Conservation (phyloP, 2,888 invertebrate genomes). For the Metacarcinus magister region DNA sequence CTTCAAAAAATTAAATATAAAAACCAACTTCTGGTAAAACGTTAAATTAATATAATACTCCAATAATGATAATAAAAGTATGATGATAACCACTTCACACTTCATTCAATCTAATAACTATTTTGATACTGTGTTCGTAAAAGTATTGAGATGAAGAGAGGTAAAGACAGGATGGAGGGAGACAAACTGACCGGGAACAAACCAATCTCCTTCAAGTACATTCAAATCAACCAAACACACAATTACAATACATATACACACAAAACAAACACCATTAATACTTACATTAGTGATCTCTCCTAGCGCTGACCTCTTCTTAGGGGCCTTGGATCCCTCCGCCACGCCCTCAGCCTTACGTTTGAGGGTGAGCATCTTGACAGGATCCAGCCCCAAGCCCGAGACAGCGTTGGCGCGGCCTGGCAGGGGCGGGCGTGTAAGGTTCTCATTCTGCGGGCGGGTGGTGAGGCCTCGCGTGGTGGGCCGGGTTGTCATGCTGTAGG, state of each 20-base stretch:
- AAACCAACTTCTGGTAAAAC: too few relatives aligned
- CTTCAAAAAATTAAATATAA: too few relatives aligned
- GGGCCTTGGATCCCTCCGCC: conserved; percentile 49
- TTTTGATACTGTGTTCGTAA: too few relatives aligned
- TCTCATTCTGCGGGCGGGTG: conserved; percentile 30
- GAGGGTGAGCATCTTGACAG: conserved; percentile 54
- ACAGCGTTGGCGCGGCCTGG: conserved; percentile 34
- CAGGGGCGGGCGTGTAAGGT: conserved; percentile 60
- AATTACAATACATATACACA: neutral
- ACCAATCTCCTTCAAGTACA: too few relatives aligned
- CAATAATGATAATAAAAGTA: too few relatives aligned
- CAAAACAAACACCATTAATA: neutral
- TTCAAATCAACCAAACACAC: too few relatives aligned
- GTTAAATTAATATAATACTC: too few relatives aligned
- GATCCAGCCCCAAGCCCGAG: neutral
- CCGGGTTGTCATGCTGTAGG: neutral
- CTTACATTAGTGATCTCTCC: conserved; percentile 81
- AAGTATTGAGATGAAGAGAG: too few relatives aligned
- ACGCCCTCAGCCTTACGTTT: conserved; percentile 79
- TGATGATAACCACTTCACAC: too few relatives aligned
- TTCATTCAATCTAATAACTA: too few relatives aligned
- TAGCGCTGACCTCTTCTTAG: conserved; percentile 78
- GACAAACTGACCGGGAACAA: too few relatives aligned
- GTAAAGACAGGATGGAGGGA: too few relatives aligned
- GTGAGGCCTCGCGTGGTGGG: neutral